Conservation (phyloP, 2,888 invertebrate genomes). For the Ichneumoninae sp. region DNA sequence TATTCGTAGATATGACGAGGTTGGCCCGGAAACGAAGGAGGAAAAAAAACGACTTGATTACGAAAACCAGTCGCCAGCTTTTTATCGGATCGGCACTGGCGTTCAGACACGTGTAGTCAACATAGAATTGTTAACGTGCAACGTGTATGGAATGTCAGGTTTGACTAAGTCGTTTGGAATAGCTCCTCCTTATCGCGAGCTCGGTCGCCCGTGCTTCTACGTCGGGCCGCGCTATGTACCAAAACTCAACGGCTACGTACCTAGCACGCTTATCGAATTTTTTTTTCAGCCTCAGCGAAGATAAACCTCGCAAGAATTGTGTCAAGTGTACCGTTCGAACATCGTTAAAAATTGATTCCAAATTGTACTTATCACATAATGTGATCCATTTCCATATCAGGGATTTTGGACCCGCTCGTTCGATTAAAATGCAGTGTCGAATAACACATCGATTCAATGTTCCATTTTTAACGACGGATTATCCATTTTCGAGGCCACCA, state of each 20-base stretch:
- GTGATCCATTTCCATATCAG: background rate
- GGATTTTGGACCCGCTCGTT: background rate
- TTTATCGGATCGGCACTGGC: background rate
- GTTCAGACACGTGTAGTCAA: slow-evolving; percentile 21
- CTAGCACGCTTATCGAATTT: slow-evolving; percentile 27
- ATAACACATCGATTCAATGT: background rate
- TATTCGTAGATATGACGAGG: background rate
- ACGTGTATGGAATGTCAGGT: background rate
- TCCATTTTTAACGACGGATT: background rate
- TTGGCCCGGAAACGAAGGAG: background rate
- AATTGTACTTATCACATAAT: background rate
- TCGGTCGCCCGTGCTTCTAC: background rate
- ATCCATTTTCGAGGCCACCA: background rate
- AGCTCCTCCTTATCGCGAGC: slow-evolving; percentile 29
- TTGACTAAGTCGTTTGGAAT: slow-evolving; percentile 15
- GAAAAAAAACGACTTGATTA: background rate
- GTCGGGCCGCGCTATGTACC: background rate
- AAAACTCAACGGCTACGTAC: background rate
- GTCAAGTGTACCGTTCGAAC: background rate
- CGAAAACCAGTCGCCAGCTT: background rate
- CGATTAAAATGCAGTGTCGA: background rate
- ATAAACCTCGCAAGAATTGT: background rate
- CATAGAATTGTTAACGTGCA: slow-evolving; percentile 6
- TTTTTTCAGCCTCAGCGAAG: slow-evolving; percentile 13
- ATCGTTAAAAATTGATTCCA: background rate